Evolutionary conservation across 1,140 invertebrate species (phyloP).

Genomic region (Diorhabda elongata): DNA sequence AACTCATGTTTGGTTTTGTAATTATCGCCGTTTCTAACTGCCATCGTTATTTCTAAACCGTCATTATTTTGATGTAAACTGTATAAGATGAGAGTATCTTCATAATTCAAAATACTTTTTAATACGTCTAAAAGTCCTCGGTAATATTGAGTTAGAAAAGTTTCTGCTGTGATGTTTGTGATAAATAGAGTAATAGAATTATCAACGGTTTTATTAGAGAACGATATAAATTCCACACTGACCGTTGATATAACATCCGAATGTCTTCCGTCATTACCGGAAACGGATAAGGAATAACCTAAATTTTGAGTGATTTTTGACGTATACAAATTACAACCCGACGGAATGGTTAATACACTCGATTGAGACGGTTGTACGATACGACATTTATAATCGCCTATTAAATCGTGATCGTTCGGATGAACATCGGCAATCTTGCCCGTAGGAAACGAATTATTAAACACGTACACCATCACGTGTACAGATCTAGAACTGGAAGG

Average conservation of each 20-base stretch:
- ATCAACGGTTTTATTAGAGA: constrained; percentile 76
- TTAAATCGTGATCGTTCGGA: constrained; percentile 84
- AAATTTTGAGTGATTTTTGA: constrained; percentile 62
- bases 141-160: constrained; percentile 74
- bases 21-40: constrained; percentile 51
- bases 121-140: constrained; percentile 67
- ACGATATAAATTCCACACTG: constrained; percentile 73
- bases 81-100: constrained; percentile 65
- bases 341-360: constrained; percentile 67
- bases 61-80: constrained; percentile 62
- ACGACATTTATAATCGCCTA: constrained; percentile 83
- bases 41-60: constrained; percentile 67
- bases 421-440: constrained; percentile 86
- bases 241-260: constrained; percentile 79
- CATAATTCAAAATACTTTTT: constrained; percentile 58
- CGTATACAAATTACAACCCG: constrained; percentile 74
- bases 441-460: constrained; percentile 64
- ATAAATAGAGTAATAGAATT: constrained; percentile 77
- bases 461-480: constrained; percentile 74
- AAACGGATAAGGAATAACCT: constrained; percentile 71
- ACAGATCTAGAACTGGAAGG: constrained; percentile 80
- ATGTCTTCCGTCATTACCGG: constrained; percentile 86
- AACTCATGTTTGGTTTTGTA: constrained; percentile 61
- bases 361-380: constrained; percentile 60
- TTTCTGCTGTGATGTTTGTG: constrained; percentile 63